A percentile compares a stretch with the other conserved stretches of the same genome.
These are phyloP conservation scores for Drosophila sproati DNA, from an alignment of 1,140 invertebrate genomes.

Conservation along the genomic window DNA sequence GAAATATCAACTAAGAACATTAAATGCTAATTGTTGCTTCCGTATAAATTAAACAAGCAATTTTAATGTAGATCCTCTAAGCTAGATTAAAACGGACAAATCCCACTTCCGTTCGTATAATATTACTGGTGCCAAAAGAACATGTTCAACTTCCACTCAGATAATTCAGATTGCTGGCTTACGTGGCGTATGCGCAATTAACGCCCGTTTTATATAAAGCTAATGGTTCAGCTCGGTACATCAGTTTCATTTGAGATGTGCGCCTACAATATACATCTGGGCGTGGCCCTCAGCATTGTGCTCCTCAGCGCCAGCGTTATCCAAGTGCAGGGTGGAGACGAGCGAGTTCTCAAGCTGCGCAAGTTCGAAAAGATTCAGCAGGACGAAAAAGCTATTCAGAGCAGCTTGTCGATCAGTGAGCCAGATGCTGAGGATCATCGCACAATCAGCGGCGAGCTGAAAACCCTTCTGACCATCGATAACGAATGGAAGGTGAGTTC, in stretches of 20 bases:
- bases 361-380: constrained; percentile 52
- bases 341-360: constrained; percentile 30
- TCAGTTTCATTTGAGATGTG: constrained; percentile 29
- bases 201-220: constrained; percentile 5
- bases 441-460: constrained; percentile 49
- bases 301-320: constrained; percentile 9
- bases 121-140: not conserved
- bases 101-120: constrained; percentile 21
- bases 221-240: too few species aligned
- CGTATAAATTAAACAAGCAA: not conserved
- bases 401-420: constrained; percentile 40
- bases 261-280: not conserved
- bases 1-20: constrained; percentile 4
- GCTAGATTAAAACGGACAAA: constrained; percentile 3
- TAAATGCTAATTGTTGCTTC: not conserved
- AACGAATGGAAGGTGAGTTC: constrained; percentile 64
- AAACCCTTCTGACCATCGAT: constrained; percentile 41
- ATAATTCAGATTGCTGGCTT: not conserved
- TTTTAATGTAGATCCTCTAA: not conserved
- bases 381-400: constrained; percentile 27
- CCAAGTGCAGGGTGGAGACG: not conserved
- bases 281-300: constrained; percentile 13
- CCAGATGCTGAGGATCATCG: constrained; percentile 19
- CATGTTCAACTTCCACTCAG: constrained; percentile 19
- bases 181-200: constrained; percentile 31